Evolutionary conservation across 2,797 vertebrate species (phyloP).

Genomic region (Crenuchus spilurus): DNA sequence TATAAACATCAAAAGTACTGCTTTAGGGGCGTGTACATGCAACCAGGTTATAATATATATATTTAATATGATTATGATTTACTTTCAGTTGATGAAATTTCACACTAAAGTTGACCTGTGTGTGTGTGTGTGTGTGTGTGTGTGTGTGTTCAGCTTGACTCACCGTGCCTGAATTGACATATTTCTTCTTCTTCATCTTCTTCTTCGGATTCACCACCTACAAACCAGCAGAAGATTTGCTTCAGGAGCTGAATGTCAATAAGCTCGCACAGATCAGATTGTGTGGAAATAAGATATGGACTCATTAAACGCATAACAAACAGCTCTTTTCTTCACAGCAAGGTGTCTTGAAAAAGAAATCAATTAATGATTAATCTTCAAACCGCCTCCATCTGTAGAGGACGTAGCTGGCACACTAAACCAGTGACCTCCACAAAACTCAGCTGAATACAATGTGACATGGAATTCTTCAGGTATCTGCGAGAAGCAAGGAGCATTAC

Average conservation of each 20-base stretch:
- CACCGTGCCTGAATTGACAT: conserved; percentile 93
- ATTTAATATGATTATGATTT: no score
- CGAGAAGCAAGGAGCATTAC: not conserved
- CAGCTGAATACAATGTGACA: conserved; percentile 15
- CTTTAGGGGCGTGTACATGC: no score
- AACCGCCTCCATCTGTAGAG: not conserved
- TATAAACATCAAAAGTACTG: no score
- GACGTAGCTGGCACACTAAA: not conserved
- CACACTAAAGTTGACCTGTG: no score
- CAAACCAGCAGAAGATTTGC: conserved; percentile 49
- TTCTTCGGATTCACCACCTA: conserved; percentile 95
- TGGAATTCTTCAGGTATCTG: conserved; percentile 11
- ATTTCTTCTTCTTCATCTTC: conserved; percentile 99
- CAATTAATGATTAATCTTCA: conserved; percentile 5
- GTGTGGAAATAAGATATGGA: not conserved
- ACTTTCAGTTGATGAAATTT: no score
- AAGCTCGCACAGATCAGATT: conserved; percentile 7
- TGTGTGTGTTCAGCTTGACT: conserved; percentile 64
- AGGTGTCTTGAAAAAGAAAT: conserved; percentile 2
- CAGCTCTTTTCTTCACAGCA: not conserved
- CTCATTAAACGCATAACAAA: conserved; percentile 16
- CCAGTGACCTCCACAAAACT: not conserved
- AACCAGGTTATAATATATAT: no score
- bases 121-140: not conserved
- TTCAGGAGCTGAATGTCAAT: conserved; percentile 4